A percentile compares a stretch with the other conserved stretches of the same genome.
phyloP scores from a whole-genome alignment of 2,113 vertebrate genomes.

The Brachyistius frenatus region DNA sequence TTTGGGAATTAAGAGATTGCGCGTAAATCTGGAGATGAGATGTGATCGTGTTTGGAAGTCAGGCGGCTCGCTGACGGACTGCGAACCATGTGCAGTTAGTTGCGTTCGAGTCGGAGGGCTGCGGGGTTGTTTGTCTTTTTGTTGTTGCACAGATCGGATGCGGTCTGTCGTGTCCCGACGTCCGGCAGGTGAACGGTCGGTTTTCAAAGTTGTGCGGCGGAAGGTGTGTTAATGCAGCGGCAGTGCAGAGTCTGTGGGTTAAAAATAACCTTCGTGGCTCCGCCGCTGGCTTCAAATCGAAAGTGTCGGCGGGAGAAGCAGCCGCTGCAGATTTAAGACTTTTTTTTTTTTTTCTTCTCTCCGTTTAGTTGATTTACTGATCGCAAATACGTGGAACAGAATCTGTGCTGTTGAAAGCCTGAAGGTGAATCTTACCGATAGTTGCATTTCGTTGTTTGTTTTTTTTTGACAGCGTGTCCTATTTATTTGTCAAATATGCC shows the following conservation, averaged over 20 bases:
- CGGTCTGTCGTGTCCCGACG: slow-evolving; percentile 37
- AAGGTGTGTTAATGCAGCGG: slow-evolving; percentile 61
- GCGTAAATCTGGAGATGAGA: neutral
- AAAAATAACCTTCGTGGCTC: slow-evolving; percentile 80
- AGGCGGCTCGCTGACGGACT: neutral
- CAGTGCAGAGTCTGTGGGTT: slow-evolving; percentile 74
- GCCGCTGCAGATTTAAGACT: slow-evolving; percentile 51
- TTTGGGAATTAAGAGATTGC: too few species aligned
- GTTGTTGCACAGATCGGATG: slow-evolving; percentile 12
- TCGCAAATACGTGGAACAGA: too few species aligned
- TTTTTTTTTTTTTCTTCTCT: too few species aligned
- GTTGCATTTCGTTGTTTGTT: neutral
- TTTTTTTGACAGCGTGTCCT: neutral
- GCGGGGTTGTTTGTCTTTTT: too few species aligned
- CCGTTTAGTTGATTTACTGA: slow-evolving; percentile 16
- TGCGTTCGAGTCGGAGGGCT: slow-evolving; percentile 1
- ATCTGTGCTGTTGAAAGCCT: neutral
- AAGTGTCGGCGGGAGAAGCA: slow-evolving; percentile 31
- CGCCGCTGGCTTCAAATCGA: slow-evolving; percentile 50
- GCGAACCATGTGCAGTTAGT: neutral
- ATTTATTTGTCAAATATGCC: slow-evolving; percentile 14
- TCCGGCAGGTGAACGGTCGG: neutral
- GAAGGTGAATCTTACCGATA: neutral
- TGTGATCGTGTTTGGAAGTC: neutral
- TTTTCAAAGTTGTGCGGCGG: slow-evolving; percentile 36